Evolutionary conservation across 2,888 invertebrate species (phyloP).

Genomic region (Eudasyphora cyanicolor): DNA sequence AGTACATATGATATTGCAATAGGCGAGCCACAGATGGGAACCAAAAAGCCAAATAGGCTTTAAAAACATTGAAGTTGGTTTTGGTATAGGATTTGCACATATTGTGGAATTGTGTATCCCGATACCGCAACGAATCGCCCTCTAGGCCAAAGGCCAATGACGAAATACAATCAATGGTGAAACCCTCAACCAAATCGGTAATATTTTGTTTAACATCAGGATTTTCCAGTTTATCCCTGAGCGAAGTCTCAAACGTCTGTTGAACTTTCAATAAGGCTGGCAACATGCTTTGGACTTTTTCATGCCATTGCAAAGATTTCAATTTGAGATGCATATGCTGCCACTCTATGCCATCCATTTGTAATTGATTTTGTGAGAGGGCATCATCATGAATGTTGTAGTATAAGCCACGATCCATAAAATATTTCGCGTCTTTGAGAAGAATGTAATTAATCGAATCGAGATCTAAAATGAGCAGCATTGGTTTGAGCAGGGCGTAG

Average conservation of each 20-base stretch:
- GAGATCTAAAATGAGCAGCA: slow-evolving; percentile 74
- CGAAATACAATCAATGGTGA: slow-evolving; percentile 81
- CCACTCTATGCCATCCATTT: slow-evolving; percentile 79
- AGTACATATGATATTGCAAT: slow-evolving; percentile 69
- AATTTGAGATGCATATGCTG: slow-evolving; percentile 73
- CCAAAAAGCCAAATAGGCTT: slow-evolving; percentile 70
- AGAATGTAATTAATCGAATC: slow-evolving; percentile 75
- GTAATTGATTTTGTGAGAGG: slow-evolving; percentile 78
- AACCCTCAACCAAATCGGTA: slow-evolving; percentile 80
- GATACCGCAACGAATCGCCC: slow-evolving; percentile 77
- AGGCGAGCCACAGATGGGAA: slow-evolving; percentile 72
- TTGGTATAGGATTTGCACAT: slow-evolving; percentile 69
- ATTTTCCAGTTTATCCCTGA: slow-evolving; percentile 73
- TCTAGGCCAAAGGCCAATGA: slow-evolving; percentile 80
- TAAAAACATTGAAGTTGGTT: slow-evolving; percentile 68
- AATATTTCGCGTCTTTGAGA: slow-evolving; percentile 73
- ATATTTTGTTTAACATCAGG: slow-evolving; percentile 72
- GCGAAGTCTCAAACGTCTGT: slow-evolving; percentile 54
- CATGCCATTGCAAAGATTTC: slow-evolving; percentile 71
- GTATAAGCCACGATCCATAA: slow-evolving; percentile 76
- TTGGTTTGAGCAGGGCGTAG: slow-evolving; percentile 73
- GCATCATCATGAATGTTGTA: slow-evolving; percentile 76
- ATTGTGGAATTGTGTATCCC: slow-evolving; percentile 76
- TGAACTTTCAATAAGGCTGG: slow-evolving; percentile 70
- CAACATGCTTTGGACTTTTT: slow-evolving; percentile 72